phyloP scores from a whole-genome alignment of 2,113 vertebrate genomes.

The Desmodus rotundus region DNA sequence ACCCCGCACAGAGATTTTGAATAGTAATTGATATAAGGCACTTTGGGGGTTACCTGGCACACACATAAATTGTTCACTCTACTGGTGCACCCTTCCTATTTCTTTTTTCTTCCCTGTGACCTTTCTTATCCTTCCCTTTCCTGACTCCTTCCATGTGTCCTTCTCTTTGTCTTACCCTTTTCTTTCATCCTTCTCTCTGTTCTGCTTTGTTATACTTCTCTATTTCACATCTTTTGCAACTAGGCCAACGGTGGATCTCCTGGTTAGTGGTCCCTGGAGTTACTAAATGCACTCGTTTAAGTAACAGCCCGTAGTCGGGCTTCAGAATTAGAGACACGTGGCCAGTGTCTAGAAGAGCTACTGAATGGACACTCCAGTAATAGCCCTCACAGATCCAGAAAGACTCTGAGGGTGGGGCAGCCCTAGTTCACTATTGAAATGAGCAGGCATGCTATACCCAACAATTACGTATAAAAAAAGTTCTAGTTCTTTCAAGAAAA shows the following conservation, averaged over 20 bases:
- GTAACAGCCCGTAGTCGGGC: neutral
- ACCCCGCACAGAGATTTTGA: neutral
- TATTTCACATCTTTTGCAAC: neutral
- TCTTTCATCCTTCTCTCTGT: neutral
- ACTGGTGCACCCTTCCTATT: neutral
- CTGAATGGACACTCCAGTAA: neutral
- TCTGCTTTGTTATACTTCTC: neutral
- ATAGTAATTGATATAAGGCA: neutral
- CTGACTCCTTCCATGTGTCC: neutral
- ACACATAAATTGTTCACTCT: neutral
- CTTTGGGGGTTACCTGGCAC: neutral
- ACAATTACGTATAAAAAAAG: neutral
- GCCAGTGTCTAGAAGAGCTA: neutral
- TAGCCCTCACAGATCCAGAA: neutral
- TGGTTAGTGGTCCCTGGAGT: neutral
- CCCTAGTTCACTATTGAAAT: neutral
- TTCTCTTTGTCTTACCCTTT: neutral
- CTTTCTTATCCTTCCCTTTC: neutral
- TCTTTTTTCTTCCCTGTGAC: too few relatives aligned
- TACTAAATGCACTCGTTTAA: neutral
- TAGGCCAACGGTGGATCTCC: neutral
- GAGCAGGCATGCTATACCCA: neutral
- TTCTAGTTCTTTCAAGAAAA: neutral
- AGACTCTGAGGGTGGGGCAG: neutral
- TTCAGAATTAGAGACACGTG: neutral